Evolutionary conservation across 2,113 vertebrate genomes (phyloP), one percentile per base, ranked within the genome.

Genomic region (Sebastes fasciatus): DNA sequence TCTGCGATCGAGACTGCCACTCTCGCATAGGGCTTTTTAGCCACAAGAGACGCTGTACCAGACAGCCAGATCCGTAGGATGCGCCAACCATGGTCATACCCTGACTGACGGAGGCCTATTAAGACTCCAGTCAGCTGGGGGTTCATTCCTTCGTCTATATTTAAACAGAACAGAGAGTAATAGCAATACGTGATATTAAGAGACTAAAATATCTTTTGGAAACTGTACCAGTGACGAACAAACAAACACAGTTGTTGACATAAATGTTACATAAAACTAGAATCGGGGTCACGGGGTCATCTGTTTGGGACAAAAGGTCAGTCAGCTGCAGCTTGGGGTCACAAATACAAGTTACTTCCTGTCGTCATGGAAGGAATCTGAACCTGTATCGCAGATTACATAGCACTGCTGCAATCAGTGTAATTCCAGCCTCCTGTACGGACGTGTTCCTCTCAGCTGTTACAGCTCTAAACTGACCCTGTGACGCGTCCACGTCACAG

Each of bases 261-360:
- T 5, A 63, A 2, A 6, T 16, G 63, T 42, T 16, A 51, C 6
- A 8, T 8, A 16, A 12, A 2, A 3, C 11, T 5, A 13, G 57
- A 26, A 14, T 8, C 26, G 57, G 21, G 11, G 61, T 16, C 1
- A 17, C 4, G 14, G 23, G 42, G 12, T n/a, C 1, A 6, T 43
- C 48, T n/a, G 43, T 9, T 21, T 61, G 6, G 55, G 23, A 19
- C 14, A 54, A 72, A 72, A 66, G 6, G 34, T 85, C 83, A 85
- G 42, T 19, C 23, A 48, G 42, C 42, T 58, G 48, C 19, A 14
- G 42, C 16, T 19, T 54, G 45, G n/a, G 49, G 52, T 43, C 51
- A 66, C 5, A 11, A 3, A 21, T 57, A 43, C 5, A 73, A 66
- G 7, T 55, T 1, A 21, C 21, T 14, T 45, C 10, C 40, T 9